Conservation (phyloP, 2,888 invertebrate genomes). For the Lucinisca nassula region DNA sequence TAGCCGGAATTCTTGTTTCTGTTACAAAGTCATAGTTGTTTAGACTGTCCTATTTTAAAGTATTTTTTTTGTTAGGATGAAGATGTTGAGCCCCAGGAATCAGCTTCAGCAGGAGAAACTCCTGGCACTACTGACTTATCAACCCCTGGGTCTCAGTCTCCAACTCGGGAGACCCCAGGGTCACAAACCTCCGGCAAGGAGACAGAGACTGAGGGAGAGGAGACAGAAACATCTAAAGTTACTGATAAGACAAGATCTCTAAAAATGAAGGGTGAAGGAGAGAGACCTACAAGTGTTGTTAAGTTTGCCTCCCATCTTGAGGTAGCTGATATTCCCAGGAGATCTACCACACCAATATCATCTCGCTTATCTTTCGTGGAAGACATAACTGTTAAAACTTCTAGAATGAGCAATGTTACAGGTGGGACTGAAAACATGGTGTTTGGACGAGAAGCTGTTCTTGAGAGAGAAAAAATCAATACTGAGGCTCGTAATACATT, state of each 20-base stretch:
- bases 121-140: constrained; percentile 36
- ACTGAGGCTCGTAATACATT: constrained; percentile 77
- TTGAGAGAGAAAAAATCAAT: constrained; percentile 79
- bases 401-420: constrained; percentile 60
- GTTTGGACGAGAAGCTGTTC: constrained; percentile 77
- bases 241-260: neutral
- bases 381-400: constrained; percentile 61
- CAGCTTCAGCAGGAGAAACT: constrained; percentile 27
- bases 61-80: too few relatives aligned
- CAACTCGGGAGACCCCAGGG: constrained; percentile 16
- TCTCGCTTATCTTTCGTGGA: constrained; percentile 66
- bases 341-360: constrained; percentile 65
- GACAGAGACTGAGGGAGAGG: constrained; percentile 28
- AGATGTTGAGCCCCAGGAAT: constrained; percentile 6
- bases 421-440: constrained; percentile 42
- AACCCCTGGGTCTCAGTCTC: constrained; percentile 30
- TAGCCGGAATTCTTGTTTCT: too few relatives aligned
- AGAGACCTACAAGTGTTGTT: constrained; percentile 73
- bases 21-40: too few relatives aligned
- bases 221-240: constrained; percentile 45
- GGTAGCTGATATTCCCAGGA: constrained; percentile 70
- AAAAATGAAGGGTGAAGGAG: constrained; percentile 5
- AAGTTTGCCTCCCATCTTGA: constrained; percentile 73
- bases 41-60: too few relatives aligned
- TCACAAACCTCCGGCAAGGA: constrained; percentile 52